Percentiles rank a stretch among this genome's conserved stretches.
These are phyloP conservation scores for Saxidomus purpurata DNA, from an alignment of 1,140 invertebrate genomes.

Conservation along the genomic window DNA sequence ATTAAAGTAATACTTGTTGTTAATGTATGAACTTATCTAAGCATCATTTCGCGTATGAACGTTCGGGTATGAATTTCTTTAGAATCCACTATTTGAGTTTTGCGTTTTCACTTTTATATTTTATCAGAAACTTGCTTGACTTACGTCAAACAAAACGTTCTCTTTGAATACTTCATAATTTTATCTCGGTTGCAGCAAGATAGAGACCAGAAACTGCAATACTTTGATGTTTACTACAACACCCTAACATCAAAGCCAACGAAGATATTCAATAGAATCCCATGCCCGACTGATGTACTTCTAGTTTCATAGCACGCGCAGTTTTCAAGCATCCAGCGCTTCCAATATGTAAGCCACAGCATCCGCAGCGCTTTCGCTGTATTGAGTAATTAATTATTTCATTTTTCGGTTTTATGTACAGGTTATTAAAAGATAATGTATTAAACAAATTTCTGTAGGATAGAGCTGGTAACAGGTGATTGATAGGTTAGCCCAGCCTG, in stretches of 20 bases:
- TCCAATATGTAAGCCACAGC: neutral
- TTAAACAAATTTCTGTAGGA: neutral
- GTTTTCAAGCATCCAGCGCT: neutral
- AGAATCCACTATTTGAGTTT: too few species aligned
- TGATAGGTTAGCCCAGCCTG: neutral
- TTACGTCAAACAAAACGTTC: too few species aligned
- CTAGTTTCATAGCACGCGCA: neutral
- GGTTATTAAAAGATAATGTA: slow-evolving; percentile 15
- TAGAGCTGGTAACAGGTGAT: neutral
- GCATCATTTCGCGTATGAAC: too few species aligned
- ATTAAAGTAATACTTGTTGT: too few species aligned
- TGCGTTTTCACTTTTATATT: too few species aligned
- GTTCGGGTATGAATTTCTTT: too few species aligned
- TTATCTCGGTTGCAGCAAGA: neutral
- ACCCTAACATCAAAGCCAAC: neutral
- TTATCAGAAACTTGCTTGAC: too few species aligned
- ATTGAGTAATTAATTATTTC: slow-evolving; percentile 24
- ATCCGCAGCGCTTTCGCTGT: neutral
- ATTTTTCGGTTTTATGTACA: slow-evolving; percentile 9
- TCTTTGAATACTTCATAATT: neutral
- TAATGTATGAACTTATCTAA: too few species aligned
- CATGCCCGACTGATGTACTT: neutral
- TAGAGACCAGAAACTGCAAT: neutral
- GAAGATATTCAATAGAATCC: neutral
- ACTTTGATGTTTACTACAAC: neutral